These are phyloP conservation scores for Cryptotermes secundus DNA, from an alignment of 1,140 invertebrate species.

Conservation along the genomic window DNA sequence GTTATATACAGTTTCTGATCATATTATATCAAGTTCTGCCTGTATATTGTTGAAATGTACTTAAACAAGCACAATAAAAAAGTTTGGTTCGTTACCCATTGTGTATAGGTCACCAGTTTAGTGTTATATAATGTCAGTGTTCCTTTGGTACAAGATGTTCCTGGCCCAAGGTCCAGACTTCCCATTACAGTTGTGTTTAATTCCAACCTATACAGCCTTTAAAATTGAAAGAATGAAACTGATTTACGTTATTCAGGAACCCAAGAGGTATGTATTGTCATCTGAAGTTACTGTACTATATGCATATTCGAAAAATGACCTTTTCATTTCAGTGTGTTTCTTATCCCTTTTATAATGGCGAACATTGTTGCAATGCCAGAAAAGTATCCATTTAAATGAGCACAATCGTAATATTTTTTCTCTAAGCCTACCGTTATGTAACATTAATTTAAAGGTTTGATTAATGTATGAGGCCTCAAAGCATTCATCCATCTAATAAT, in stretches of 20 bases:
- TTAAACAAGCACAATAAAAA: constrained; percentile 20
- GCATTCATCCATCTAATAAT: too few species aligned
- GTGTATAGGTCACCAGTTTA: background rate
- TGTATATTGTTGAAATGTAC: constrained; percentile 20
- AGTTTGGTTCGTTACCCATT: background rate
- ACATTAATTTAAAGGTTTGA: too few species aligned
- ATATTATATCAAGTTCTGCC: background rate
- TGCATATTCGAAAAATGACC: too few species aligned
- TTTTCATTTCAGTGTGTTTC: too few species aligned
- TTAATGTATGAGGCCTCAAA: too few species aligned
- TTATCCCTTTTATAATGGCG: too few species aligned
- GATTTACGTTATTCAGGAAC: background rate
- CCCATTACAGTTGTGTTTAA: background rate
- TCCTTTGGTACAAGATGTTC: background rate
- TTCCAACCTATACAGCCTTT: background rate
- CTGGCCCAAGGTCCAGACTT: background rate
- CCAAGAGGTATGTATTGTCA: background rate
- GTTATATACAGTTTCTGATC: background rate
- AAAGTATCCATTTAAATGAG: too few species aligned
- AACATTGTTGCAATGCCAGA: too few species aligned
- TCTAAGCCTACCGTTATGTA: too few species aligned
- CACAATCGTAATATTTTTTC: too few species aligned
- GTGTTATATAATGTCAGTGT: background rate
- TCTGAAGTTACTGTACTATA: background rate
- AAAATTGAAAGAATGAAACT: background rate